Base-by-base conservation (phyloP, 2,113 vertebrate species). In the Maccullochella peelii region DNA sequence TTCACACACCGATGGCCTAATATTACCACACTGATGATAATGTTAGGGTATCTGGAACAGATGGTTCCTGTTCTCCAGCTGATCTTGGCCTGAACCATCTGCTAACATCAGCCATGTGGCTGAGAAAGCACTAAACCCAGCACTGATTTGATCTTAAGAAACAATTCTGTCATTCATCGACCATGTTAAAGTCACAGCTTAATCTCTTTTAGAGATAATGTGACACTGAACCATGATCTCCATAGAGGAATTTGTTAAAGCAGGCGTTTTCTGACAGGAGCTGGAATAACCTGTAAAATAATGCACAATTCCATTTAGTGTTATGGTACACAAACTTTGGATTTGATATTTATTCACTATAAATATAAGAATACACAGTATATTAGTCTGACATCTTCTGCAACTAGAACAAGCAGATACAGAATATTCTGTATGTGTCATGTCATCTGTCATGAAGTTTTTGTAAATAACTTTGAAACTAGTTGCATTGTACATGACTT, bases 161-260 rank as follows among this genome's bases (percentile, higher is more conserved):
- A 25, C 25, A 47, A 2, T 3, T 1, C 44, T 27, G 23, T 4
- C 9, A 78, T 42, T 74, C 27, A 58, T 15, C 59, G 40, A 65
- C 33, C 6, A 8, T 25, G 14, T 25, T 25, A 7, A 23, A 58
- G 11, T 40, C 1, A 23, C 23, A 12, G 15, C 12, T 52, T 40
- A 15, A 44, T 54, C 38, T 14, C 9, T 20, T 83, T 4, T 61
- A 1, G n/a, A 49, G 8, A 62, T 72, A 62, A 73, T 62, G 14
- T 9, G 3, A 38, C 20, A n/a, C n/a, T n/a, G 73, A 58, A 76
- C 78, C 36, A 77, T 66, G 66, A 55, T 40, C 66, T 66, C 15
- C 2, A 16, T 23, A 12, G 42, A 65, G 67, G 12, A 55, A 18
- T 44, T 44, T 73, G 38, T 71, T 42, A 9, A 33, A 11, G 38